Evolutionary conservation across 2,113 vertebrate species (phyloP).

Genomic region (Prionailurus bengalensis): DNA sequence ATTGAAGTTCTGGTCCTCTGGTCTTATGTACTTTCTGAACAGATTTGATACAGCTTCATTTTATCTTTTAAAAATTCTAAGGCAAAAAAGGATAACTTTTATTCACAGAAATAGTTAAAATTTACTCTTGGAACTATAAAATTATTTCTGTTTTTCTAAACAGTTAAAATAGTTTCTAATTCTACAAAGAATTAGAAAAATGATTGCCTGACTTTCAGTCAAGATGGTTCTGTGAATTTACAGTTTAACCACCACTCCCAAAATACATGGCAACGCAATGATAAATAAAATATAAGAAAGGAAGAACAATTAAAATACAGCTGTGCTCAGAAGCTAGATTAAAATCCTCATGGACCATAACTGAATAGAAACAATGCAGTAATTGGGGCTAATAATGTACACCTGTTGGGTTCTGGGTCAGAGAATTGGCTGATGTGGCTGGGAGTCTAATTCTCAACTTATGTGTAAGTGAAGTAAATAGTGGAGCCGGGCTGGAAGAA

Average conservation of each 20-base stretch:
- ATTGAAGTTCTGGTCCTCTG: neutral
- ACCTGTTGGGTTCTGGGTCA: neutral
- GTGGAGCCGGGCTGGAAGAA: neutral
- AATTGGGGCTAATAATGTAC: neutral
- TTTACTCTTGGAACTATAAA: neutral
- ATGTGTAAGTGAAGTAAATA: neutral
- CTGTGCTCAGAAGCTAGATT: slow-evolving; percentile 8
- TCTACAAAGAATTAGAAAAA: neutral
- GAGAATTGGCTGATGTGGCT: neutral
- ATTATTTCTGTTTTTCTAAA: neutral
- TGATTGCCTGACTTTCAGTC: neutral
- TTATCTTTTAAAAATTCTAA: neutral
- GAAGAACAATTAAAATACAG: neutral
- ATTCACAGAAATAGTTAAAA: neutral
- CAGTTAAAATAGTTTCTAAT: neutral
- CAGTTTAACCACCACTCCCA: neutral
- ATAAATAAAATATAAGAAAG: neutral
- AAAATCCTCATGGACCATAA: neutral
- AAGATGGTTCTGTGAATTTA: neutral
- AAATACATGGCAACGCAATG: neutral
- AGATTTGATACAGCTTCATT: neutral
- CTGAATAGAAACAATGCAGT: neutral
- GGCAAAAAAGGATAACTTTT: neutral
- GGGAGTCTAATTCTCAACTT: neutral
- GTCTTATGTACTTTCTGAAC: neutral